phyloP scores from a whole-genome alignment of 2,888 invertebrate genomes.

The Pachymerium ferrugineum region DNA sequence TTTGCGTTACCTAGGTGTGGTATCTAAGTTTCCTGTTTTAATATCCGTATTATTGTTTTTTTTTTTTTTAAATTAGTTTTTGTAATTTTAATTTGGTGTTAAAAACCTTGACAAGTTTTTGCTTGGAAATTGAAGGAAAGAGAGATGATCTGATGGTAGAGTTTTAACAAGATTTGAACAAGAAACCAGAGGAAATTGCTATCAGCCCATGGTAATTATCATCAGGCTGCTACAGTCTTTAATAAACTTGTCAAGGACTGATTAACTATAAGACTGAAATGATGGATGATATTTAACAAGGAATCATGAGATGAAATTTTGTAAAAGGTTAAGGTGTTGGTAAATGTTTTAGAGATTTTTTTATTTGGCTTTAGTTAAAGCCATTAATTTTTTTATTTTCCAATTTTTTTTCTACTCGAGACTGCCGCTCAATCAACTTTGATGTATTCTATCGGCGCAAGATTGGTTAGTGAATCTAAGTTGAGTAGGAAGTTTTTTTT shows the following conservation, averaged over 20 bases:
- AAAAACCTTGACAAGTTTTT: not conserved
- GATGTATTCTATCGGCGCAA: not conserved
- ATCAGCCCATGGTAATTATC: not conserved
- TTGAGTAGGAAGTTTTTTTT: no score
- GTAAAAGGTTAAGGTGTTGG: not conserved
- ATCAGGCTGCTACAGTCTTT: constrained; percentile 11
- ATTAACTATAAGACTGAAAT: not conserved
- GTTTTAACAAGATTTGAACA: constrained; percentile 21
- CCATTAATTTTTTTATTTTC: no score
- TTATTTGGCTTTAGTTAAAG: no score
- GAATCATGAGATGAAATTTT: not conserved
- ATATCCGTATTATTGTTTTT: no score
- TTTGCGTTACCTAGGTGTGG: no score
- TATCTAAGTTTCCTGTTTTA: no score
- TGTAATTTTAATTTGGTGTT: no score
- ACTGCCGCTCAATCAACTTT: no score
- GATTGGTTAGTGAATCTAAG: not conserved
- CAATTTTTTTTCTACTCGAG: no score
- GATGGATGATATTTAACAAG: not conserved
- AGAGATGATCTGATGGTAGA: constrained; percentile 15
- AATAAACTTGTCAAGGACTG: not conserved
- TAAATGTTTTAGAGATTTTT: not conserved
- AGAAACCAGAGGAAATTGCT: constrained; percentile 25
- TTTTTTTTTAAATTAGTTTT: no score
- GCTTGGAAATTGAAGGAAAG: not conserved